A percentile compares a stretch with the other conserved stretches of the same genome.
phyloP scores from a whole-genome alignment of 2,888 invertebrate species.

The Geotrupes spiniger region DNA sequence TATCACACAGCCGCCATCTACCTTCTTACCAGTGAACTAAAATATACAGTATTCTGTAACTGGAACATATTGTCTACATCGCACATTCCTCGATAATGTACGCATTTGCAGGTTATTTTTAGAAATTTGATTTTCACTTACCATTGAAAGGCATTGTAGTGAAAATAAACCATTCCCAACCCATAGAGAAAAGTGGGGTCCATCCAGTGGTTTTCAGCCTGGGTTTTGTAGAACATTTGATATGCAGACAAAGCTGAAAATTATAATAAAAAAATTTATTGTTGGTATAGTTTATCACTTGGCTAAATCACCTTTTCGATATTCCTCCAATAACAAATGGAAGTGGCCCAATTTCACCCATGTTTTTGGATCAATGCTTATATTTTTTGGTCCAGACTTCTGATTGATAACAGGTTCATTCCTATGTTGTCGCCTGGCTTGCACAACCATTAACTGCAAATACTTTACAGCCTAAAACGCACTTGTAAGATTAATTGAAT shows the following conservation, averaged over 20 bases:
- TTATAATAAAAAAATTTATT: slow-evolving; percentile 33
- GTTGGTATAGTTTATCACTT: neutral
- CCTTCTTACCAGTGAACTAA: too few species aligned
- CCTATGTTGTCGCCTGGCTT: slow-evolving; percentile 66
- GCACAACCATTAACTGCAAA: slow-evolving; percentile 79
- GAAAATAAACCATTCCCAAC: slow-evolving; percentile 92
- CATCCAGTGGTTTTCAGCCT: slow-evolving; percentile 77
- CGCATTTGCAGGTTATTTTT: too few species aligned
- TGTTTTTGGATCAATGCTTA: slow-evolving; percentile 83
- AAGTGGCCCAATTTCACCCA: slow-evolving; percentile 96
- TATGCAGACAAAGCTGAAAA: slow-evolving; percentile 93
- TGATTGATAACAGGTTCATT: slow-evolving; percentile 27
- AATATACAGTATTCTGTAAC: too few species aligned
- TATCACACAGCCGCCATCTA: too few species aligned
- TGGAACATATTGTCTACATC: too few species aligned
- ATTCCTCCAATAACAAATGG: slow-evolving; percentile 89
- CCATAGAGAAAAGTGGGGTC: slow-evolving; percentile 92
- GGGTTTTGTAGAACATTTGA: slow-evolving; percentile 83
- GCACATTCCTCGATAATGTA: too few species aligned
- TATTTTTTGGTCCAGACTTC: slow-evolving; percentile 54
- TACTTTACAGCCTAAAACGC: slow-evolving; percentile 71
- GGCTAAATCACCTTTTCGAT: slow-evolving; percentile 77
- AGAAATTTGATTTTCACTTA: slow-evolving; percentile 65
- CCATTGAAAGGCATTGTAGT: slow-evolving; percentile 95
- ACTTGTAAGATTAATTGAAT: neutral